phyloP scores from a whole-genome alignment of 2,113 vertebrate species.

The Tupaia chinensis region DNA sequence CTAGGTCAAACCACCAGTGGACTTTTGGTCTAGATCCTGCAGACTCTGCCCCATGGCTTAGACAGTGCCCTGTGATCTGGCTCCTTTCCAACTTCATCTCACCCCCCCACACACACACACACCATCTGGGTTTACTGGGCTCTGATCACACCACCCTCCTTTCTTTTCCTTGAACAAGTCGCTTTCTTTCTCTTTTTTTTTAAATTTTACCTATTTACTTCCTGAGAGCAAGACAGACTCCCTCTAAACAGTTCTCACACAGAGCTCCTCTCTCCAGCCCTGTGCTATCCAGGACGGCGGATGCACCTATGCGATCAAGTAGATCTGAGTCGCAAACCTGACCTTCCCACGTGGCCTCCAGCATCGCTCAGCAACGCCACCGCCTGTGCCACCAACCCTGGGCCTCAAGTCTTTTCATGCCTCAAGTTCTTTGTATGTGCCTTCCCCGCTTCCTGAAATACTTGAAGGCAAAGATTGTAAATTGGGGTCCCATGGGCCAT shows the following conservation, averaged over 20 bases:
- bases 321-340: no score
- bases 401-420: neutral
- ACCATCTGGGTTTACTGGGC: neutral
- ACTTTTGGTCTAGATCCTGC: neutral
- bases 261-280: no score
- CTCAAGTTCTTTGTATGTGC: neutral
- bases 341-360: no score
- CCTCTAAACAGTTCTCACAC: no score
- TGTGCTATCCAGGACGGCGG: no score
- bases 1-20: neutral
- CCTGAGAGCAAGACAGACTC: no score
- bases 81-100: neutral
- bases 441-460: neutral
- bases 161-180: neutral
- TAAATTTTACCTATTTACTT: no score
- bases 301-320: no score
- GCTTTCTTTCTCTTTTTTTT: no score
- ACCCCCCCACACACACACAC: neutral
- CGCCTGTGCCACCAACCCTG: no score
- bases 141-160: neutral
- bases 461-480: neutral
- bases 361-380: no score
- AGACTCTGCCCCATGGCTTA: neutral
- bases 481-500: neutral
- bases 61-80: neutral